Percentiles rank a stretch among this genome's conserved stretches.
These are phyloP conservation scores for Siniperca scherzeri DNA, from an alignment of 2,797 vertebrate species.

Conservation along the genomic window DNA sequence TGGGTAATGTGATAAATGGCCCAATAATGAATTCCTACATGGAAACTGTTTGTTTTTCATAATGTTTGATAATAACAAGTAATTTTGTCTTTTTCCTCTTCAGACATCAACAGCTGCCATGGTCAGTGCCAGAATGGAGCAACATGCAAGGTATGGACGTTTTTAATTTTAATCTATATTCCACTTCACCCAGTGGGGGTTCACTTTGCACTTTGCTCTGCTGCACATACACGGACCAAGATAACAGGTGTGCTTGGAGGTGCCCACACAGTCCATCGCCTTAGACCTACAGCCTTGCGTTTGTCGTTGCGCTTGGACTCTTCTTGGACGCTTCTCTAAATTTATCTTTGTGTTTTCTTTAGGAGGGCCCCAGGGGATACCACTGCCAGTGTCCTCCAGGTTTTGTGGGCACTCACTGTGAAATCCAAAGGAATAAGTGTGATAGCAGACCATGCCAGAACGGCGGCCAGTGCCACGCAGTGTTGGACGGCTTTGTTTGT, in stretches of 20 bases:
- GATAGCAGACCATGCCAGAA: constrained; percentile 90
- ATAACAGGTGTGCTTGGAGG: neutral
- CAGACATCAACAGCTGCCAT: constrained; percentile 89
- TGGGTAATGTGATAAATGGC: neutral
- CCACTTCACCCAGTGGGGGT: neutral
- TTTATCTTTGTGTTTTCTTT: neutral
- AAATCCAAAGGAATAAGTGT: constrained; percentile 88
- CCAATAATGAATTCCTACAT: neutral
- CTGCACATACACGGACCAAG: neutral
- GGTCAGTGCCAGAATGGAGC: constrained; percentile 94
- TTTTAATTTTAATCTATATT: neutral
- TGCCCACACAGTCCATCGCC: neutral
- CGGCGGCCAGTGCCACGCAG: constrained; percentile 87
- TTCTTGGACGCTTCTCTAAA: too few relatives aligned
- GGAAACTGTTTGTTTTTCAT: neutral
- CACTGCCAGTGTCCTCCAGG: constrained; percentile 90
- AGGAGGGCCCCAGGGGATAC: constrained; percentile 88
- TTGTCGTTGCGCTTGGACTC: neutral
- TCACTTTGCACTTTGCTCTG: neutral
- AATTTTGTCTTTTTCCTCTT: constrained; percentile 23
- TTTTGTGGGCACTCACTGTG: constrained; percentile 91
- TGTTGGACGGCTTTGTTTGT: constrained; percentile 89
- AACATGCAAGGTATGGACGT: constrained; percentile 90
- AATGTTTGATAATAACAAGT: constrained; percentile 6
- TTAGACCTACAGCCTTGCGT: neutral